Base-by-base conservation (phyloP, 2,797 vertebrate genomes). In the Perodicticus potto region DNA sequence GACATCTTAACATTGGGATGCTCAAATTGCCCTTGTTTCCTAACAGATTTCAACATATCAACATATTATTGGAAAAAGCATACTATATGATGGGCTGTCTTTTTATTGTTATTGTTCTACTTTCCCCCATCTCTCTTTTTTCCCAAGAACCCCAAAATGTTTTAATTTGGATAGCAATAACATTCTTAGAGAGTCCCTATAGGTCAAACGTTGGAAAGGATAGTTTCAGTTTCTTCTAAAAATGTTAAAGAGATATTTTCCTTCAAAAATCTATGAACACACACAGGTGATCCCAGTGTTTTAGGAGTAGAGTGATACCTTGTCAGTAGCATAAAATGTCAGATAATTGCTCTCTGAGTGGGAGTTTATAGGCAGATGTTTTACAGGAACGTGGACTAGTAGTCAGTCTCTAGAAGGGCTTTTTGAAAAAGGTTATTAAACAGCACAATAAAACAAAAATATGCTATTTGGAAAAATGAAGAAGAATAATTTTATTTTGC, bases 111-210 rank as follows among this genome's bases (percentile, higher is more conserved):
- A 95, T 76, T 88, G 43, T 86, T 94, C 59, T 86, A 5, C 89
- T 86, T 72, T 20, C 11, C 32, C 3, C 14, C 0, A 5, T 55
- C 7, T 61, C 43, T 57, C 83, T 86, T 92, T 88, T 94, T 40
- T 84, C 78, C 16, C 27, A 5, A 81, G 65, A 91, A 53, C 22
- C 67, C 91, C 76, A 95, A 93, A 91, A 81, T 76, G 92, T 94
- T 96, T 96, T 97, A 84, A 96, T 97, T 92, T 93, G 93, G 53
- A 87, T 53, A 84, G 34, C 49, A 95, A 45, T 93, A 92, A 84
- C 86, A 87, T 76, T 93, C 61, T 53, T 40, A 89, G 89, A 86
- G 77, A 81, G 89, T 89, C 32, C 91, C 55, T 81, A 29, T 80
- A 55, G 19, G 67, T 94, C 84, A 95, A 82, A 95, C 34, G 61